Base-by-base conservation (phyloP, 2,888 invertebrate species). In the Timandra comae region DNA sequence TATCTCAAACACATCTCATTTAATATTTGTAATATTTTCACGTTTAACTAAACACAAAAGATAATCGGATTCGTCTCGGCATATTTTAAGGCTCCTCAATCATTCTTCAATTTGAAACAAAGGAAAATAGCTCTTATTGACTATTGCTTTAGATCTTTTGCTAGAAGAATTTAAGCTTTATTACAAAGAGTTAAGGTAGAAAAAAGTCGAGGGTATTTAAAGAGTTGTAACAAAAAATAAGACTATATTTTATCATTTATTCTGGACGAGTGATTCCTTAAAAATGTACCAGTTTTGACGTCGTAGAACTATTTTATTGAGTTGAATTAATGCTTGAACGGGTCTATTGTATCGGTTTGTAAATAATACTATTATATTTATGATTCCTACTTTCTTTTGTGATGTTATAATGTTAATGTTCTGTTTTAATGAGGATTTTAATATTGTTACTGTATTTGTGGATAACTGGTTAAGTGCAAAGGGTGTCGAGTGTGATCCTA, bases 261-360 rank as follows among this genome's bases (percentile, higher is more conserved):
- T 43, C 33, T 39, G 21, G 39, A 29, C 40, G 43, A 43, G 30
- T 38, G 43, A 34, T 28, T 40, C 29, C 30, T 27, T 16, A 41
- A 46, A 39, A 29, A 23, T 27, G 37, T 34, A 31, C 19, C 22
- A 37, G 22, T 35, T 33, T 25, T 40, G 38, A 38, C 33, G 31
- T 38, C 9, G 25, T 30, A 32, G 29, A 43, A 30, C 28, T 27
- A 7, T 32, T 21, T 16, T 16, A 31, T 34, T 7, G 28, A 41
- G 35, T 33, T 29, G n/a, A 33, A 13, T 33, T 36, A 35, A 30
- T 27, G 36, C 33, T 39, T 24, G 20, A 34, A 22, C 33, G 36
- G 7, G 5, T 34, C 34, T 36, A 29, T 41, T 41, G 36, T 41
- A 22, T 21, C 8, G 12, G 12, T 16, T 16, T 16, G 20, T 24